phyloP scores from a whole-genome alignment of 2,888 invertebrate species.

The Drosophila incognita region DNA sequence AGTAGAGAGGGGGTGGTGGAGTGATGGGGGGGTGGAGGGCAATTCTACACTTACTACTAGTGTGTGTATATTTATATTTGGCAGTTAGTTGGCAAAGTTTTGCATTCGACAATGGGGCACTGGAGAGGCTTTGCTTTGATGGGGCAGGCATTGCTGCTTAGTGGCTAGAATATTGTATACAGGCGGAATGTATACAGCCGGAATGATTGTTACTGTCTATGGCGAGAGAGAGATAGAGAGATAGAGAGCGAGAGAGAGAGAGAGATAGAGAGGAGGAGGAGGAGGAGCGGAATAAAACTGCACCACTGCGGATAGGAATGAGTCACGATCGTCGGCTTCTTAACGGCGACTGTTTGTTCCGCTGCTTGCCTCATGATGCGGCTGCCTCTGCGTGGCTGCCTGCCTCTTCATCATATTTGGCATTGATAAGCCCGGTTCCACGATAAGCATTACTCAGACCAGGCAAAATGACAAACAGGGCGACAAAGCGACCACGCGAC shows the following conservation, averaged over 20 bases:
- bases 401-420: not conserved
- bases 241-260: not conserved
- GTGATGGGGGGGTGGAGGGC: not conserved
- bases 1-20: not conserved
- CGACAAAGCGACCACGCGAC: not conserved
- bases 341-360: slow-evolving; percentile 8
- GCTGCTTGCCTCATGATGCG: not conserved
- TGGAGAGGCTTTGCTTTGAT: slow-evolving; percentile 71
- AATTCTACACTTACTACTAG: slow-evolving; percentile 15
- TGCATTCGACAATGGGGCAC: slow-evolving; percentile 59
- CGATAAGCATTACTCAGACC: slow-evolving; percentile 1
- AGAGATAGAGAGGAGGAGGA: too few relatives aligned
- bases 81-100: slow-evolving; percentile 53
- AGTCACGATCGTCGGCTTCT: slow-evolving; percentile 29
- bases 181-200: slow-evolving; percentile 17
- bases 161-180: slow-evolving; percentile 31
- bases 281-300: not conserved
- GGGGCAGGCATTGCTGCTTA: slow-evolving; percentile 48
- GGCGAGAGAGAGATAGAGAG: not conserved
- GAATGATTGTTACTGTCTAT: slow-evolving; percentile 23
- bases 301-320: slow-evolving; percentile 1
- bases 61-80: slow-evolving; percentile 19
- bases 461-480: slow-evolving; percentile 1
- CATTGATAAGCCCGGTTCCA: slow-evolving; percentile 15
- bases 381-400: not conserved